phyloP scores from a whole-genome alignment of 2,797 vertebrate genomes.

The Linurgus olivaceus region DNA sequence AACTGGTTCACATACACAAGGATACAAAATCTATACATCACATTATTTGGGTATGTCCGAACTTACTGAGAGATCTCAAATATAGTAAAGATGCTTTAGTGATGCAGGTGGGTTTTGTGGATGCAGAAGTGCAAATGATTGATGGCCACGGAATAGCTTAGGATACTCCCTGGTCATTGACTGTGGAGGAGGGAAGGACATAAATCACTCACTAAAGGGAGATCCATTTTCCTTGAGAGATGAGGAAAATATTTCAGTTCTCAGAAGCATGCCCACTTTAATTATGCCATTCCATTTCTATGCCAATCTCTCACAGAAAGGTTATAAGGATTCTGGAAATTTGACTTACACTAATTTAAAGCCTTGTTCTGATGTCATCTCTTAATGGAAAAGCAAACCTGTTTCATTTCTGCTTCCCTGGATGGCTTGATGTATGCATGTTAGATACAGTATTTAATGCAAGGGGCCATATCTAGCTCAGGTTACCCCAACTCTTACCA shows the following conservation, averaged over 20 bases:
- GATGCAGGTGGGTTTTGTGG: neutral
- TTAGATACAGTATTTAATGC: neutral
- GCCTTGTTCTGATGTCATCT: neutral
- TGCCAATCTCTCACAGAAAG: neutral
- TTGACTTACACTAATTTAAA: neutral
- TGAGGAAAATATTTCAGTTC: neutral
- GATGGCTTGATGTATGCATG: neutral
- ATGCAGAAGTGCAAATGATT: neutral
- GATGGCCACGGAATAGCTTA: neutral
- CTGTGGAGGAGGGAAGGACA: neutral
- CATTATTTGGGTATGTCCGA: neutral
- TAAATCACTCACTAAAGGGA: neutral
- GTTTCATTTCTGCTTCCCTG: neutral
- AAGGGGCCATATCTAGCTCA: neutral
- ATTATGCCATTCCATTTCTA: neutral
- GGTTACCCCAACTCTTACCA: neutral
- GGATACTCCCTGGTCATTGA: neutral
- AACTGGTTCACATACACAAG: neutral
- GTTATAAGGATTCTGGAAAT: neutral
- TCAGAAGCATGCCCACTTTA: neutral
- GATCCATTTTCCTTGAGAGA: neutral
- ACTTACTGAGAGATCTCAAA: neutral
- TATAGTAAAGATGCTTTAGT: neutral
- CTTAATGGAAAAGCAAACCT: neutral
- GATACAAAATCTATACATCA: neutral